A percentile compares a stretch with the other conserved stretches of the same genome.
Conservation (phyloP, 2,113 vertebrate species). For the Rissa tridactyla region DNA sequence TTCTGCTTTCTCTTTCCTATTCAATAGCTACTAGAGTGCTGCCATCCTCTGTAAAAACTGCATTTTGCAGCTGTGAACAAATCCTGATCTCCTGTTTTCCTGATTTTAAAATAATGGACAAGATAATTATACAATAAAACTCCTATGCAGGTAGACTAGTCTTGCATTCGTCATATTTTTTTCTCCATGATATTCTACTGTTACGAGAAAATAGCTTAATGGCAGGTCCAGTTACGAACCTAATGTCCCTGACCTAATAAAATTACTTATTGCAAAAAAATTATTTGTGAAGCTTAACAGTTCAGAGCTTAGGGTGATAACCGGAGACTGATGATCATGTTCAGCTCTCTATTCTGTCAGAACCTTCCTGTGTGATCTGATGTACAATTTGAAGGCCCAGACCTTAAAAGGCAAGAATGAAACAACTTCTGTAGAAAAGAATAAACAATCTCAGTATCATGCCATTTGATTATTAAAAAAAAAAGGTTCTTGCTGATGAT, state of each 20-base stretch:
- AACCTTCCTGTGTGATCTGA: not conserved
- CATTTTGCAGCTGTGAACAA: not conserved
- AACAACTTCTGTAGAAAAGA: not conserved
- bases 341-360: not conserved
- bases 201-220: not conserved
- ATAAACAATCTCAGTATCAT: not conserved
- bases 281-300: not conserved
- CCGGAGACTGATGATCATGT: not conserved
- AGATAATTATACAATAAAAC: not conserved
- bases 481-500: not conserved
- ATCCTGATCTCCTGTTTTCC: not conserved
- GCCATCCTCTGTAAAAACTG: not conserved
- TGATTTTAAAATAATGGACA: not conserved
- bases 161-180: not conserved
- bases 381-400: not conserved
- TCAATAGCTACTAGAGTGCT: not conserved
- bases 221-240: not conserved
- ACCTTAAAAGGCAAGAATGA: not conserved
- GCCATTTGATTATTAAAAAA: not conserved
- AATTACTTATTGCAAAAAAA: not conserved
- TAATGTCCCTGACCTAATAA: not conserved
- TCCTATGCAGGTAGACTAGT: not conserved
- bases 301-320: not conserved
- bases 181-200: not conserved
- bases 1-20: not conserved